Conservation (phyloP, 2,797 vertebrate genomes). For the Chiroxiphia lanceolata region DNA sequence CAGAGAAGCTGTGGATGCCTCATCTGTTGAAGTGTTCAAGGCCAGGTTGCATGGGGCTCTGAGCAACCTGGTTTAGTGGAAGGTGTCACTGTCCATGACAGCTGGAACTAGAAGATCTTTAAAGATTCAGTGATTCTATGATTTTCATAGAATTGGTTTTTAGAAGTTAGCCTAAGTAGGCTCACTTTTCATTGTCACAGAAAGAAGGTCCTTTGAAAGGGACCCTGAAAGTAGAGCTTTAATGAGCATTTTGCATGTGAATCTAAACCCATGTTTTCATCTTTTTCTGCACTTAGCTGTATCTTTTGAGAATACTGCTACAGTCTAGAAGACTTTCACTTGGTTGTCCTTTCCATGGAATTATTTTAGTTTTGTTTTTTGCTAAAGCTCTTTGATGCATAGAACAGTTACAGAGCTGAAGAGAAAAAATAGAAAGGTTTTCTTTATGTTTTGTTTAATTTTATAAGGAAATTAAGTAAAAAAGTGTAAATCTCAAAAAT, state of each 20-base stretch:
- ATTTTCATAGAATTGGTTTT: background rate
- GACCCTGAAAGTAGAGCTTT: background rate
- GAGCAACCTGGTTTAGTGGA: background rate
- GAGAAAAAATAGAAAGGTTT: background rate
- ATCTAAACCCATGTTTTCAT: background rate
- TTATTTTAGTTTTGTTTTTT: background rate
- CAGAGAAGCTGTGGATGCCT: background rate
- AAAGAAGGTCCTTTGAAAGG: background rate
- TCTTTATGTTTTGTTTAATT: background rate
- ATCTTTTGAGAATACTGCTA: background rate
- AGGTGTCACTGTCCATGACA: background rate
- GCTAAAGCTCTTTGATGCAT: background rate
- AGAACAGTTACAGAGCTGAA: background rate
- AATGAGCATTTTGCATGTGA: background rate
- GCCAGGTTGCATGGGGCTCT: background rate
- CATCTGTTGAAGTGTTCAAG: background rate
- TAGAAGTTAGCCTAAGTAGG: background rate
- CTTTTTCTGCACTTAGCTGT: background rate
- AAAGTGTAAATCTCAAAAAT: background rate
- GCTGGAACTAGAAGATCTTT: background rate
- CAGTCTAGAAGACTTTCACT: background rate
- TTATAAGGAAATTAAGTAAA: background rate
- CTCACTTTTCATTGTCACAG: background rate
- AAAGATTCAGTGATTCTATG: background rate
- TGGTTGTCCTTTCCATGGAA: background rate